Evolutionary conservation across 2,888 invertebrate species (phyloP), one percentile per base, ranked within the genome.

Genomic region (Thera obeliscata): DNA sequence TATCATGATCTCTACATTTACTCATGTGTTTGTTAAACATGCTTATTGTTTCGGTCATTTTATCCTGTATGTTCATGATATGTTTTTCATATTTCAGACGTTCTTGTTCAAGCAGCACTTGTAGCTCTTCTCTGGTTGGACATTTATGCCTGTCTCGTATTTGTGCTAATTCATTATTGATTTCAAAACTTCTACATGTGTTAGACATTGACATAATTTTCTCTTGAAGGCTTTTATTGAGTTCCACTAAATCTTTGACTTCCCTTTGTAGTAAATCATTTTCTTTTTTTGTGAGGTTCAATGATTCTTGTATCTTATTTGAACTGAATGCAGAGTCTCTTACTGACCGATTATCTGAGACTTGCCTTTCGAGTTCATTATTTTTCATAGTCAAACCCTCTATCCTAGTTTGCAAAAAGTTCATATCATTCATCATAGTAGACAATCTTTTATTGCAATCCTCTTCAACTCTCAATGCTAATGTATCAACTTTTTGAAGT

Each of bases 401-500:
- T 65, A 96, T 84, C 75, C 92, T 93, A 9, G 88, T 88, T 83
- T 96, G 95, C 65, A 96, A 86, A 76, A 92, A 93, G 58, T 91
- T 91, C 65, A 95, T 94, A 79, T 96, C 95, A 80, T 94, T 91
- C 69, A 94, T 94, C 82, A 96, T 95, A 68, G 93, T 91, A 77
- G 95, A 94, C 33, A 96, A 93, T 73, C 95, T 94, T 62, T 94
- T 94, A 83, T 97, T 97, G 71, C 97, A 97, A 80, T 97, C 96
- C 49, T 95, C 95, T 89, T 97, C 97, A 9, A 97, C 96, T 72
- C 95, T 95, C 68, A 97, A 85, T 2, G 97, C 97, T 72, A 96
- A 94, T 74, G 95, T 94, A 82, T 97, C 97, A 58, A 97, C 95
- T 81, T 96, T 96, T 73, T 95, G 94, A 72, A 97, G 81, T 84